phyloP scores from a whole-genome alignment of 2,888 invertebrate species.

The Matsumyia berberina region DNA sequence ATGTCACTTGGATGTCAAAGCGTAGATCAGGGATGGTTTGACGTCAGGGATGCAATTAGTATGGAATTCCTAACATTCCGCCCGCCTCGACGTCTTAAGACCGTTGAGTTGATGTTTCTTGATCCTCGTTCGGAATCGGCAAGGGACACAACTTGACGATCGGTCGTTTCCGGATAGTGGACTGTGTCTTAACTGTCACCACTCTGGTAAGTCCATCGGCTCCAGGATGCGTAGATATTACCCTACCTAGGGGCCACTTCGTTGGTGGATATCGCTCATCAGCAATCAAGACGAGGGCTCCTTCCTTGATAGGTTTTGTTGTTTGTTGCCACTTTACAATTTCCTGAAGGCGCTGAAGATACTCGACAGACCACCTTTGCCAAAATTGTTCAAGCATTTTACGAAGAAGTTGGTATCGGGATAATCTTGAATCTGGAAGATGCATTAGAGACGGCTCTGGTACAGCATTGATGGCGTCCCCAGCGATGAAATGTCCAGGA shows the following conservation, averaged over 20 bases:
- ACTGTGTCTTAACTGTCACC: slow-evolving; percentile 29
- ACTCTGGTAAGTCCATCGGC: slow-evolving; percentile 37
- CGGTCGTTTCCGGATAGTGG: slow-evolving; percentile 4
- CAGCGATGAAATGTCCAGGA: slow-evolving; percentile 57
- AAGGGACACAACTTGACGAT: slow-evolving; percentile 30
- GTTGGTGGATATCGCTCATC: slow-evolving; percentile 50
- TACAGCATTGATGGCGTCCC: slow-evolving; percentile 24
- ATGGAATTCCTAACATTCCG: slow-evolving; percentile 25
- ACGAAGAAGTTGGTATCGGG: slow-evolving; percentile 11
- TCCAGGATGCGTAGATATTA: slow-evolving; percentile 39
- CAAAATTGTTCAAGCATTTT: slow-evolving; percentile 33
- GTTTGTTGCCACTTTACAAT: slow-evolving; percentile 27
- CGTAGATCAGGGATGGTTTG: too few relatives aligned
- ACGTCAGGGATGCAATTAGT: too few relatives aligned
- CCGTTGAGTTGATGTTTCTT: slow-evolving; percentile 25
- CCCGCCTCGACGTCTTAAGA: slow-evolving; percentile 38
- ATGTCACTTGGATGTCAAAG: too few relatives aligned
- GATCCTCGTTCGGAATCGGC: neutral
- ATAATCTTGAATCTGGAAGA: slow-evolving; percentile 2
- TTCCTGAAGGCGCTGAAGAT: slow-evolving; percentile 27
- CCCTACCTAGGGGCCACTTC: slow-evolving; percentile 50
- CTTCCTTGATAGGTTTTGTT: slow-evolving; percentile 19
- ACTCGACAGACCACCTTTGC: slow-evolving; percentile 44
- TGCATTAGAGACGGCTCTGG: slow-evolving; percentile 12
- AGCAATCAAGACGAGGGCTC: slow-evolving; percentile 33